Evolutionary conservation across 2,888 invertebrate species (phyloP).

Genomic region (Chloroclystis v-ata): DNA sequence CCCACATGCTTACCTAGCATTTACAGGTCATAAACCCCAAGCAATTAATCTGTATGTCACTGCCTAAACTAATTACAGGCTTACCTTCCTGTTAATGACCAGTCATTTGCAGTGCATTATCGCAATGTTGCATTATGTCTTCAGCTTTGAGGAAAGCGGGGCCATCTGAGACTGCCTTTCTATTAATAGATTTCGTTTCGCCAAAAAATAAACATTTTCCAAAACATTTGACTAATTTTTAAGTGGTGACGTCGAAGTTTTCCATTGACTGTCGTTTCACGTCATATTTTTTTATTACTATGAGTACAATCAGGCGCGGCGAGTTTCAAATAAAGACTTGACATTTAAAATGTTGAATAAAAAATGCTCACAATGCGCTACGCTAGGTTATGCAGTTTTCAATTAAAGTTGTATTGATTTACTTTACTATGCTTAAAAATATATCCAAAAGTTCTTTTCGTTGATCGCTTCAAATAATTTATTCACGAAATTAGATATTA

Average conservation of each 20-base stretch:
- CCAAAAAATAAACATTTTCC: no score
- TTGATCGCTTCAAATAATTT: no score
- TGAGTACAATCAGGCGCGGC: not conserved
- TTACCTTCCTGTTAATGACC: constrained; percentile 51
- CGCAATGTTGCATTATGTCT: constrained; percentile 63
- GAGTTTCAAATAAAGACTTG: constrained; percentile 3
- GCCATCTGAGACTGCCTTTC: constrained; percentile 65
- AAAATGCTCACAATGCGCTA: constrained; percentile 33
- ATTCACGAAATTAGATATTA: no score
- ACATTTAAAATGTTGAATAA: constrained; percentile 24
- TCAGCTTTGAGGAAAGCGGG: constrained; percentile 66
- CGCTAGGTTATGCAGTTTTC: constrained; percentile 33
- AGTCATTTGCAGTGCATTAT: constrained; percentile 71
- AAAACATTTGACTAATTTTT: no score
- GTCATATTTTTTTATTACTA: no score
- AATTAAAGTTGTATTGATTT: constrained; percentile 22
- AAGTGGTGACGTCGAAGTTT: no score
- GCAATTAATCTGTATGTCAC: constrained; percentile 30
- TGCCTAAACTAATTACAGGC: constrained; percentile 53
- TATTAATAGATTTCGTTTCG: constrained; percentile 45
- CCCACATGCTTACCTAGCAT: not conserved
- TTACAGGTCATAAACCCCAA: constrained; percentile 26
- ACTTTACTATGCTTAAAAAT: constrained; percentile 13
- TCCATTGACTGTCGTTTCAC: no score
- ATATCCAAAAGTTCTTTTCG: not conserved